Base-by-base conservation (phyloP, 2,888 invertebrate species). In the Caenorhabditis imperialis region DNA sequence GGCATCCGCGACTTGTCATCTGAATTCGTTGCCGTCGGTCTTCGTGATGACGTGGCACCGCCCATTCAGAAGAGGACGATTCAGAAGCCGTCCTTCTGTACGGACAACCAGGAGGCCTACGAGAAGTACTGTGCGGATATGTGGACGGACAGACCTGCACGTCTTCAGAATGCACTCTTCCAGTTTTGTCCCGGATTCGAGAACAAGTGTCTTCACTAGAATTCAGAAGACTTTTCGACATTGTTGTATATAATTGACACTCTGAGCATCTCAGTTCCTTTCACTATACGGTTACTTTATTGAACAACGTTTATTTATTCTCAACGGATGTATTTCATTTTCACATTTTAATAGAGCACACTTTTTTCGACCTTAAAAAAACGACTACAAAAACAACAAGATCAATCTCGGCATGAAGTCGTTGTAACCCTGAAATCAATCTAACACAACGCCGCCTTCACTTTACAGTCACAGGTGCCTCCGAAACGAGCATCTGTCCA, bases 401-500 rank as follows among this genome's bases (percentile, higher is more conserved):
- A n/a, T n/a, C n/a, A n/a, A n/a, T n/a, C n/a, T n/a, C n/a, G 10
- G 10, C 10, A 7, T 30, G 30, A 30, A 10, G 30, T 30, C 7
- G 6, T 30, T 30, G 7, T 30, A 10, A 30, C 7, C 7, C 30
- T 30, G 30, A 30, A 30, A 30, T 30, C 10, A 30, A 30, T 30
- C 30, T 30, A 30, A 30, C 30, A 10, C 30, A 30, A 71, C 30
- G 18, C 55, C 47, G 22, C 73, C 38, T 3, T 51, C 37, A 3
- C 25, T 45, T 71, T 65, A 25, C 75, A 75, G 54, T 79, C 75
- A 4, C 77, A 38, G 2, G 47, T n/a, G 16, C 71, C 79, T 3
- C 72, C 75, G n/a, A 75, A 54, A 20, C 27, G 20, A 4, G 50
- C 72, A 23, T 92, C 73, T 4, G 44, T 48, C 40, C 70, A 55